Base-by-base conservation (phyloP, 2,797 vertebrate species). In the Dryobates pubescens region DNA sequence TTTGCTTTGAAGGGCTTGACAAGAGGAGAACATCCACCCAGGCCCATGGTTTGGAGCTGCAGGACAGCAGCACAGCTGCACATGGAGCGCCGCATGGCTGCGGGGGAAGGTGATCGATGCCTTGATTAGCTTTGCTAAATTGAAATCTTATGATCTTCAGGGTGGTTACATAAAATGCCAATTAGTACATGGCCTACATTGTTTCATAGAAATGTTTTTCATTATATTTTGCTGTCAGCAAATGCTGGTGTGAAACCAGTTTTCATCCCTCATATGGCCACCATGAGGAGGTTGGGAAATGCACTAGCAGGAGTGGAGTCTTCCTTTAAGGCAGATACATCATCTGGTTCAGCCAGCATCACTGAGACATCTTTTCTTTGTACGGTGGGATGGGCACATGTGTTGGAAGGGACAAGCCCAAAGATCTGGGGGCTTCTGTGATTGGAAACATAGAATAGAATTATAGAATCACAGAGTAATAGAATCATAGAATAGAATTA, bases 161-260 rank as follows among this genome's bases (percentile, higher is more conserved):
- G 61, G 45, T 61, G 80, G 69, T 82, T 61, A 91, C 94, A 92
- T 53, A 79, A 90, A 95, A 84, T 74, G 75, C 77, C 87, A 89
- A 92, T 95, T 90, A 93, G 81, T 82, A 82, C 85, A 73, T 13
- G 82, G 92, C 93, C 84, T 84, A 77, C 89, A 34, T 67, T 87
- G 87, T 74, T 88, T 83, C 65, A 58, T 26, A 58, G 59, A 81
- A 47, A 77, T 95, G 86, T 62, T 95, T 97, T 58, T 88, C 83
- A 94, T 96, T 95, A 82, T 85, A 86, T 95, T 96, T 93, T 86
- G 62, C 91, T 95, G 90, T 95, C 87, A 94, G 90, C 91, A 90
- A 90, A 94, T 61, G 85, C 81, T 95, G 86, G 92, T 91, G 79
- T 90, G 89, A 96, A 97, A 95, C 85, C 86, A 83, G 82, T 86